Evolutionary conservation across 2,888 invertebrate genomes (phyloP), one percentile per base, ranked within the genome.

Genomic region (Meghimatium bilineatum): DNA sequence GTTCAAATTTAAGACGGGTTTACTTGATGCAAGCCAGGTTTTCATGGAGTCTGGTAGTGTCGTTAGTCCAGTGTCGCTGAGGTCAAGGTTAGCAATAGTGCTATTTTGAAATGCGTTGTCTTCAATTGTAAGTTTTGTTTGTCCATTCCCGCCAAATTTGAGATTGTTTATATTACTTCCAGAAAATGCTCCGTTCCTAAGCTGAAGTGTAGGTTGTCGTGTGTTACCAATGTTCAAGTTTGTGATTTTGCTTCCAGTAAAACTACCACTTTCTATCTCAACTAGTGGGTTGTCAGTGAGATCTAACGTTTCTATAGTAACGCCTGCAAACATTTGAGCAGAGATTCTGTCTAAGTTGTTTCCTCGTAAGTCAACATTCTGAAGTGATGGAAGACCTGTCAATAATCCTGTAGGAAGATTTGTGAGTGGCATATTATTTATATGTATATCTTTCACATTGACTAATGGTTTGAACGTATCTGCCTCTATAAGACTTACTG

Each of bases 191-290:
- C 38, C 60, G 3, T 32, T 56, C 20, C 34, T 36, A 5, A 76
- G 29, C 6, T 49, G 14, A 74, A 32, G 23, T 0, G 77, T 12
- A 20, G 36, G 80, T 29, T 89, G 86, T 6, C 75, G 49, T 69
- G 90, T 90, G 34, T 80, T 83, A 12, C 85, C 86, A 14, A 91
- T 80, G 77, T 86, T 87, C 23, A 91, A 78, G 26, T 75, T 85
- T 44, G 82, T 83, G 14, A 90, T 78, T 17, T 36, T 81, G 10
- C 89, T 76, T 0, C 86, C 83, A n/a, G 75, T 63, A 26, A 88
- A 82, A 34, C 79, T 85, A 6, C 60, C 72, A 20, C 20, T 52
- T 23, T 71, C 80, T 36, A 80, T 80, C n/a, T 72, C 5, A 36
- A 44, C 26, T 49, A 80, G 34, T 17, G 80, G 80, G 26, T 80